Percentiles rank a stretch among this genome's conserved stretches.
These are phyloP conservation scores for Channa maculata DNA, from an alignment of 2,113 vertebrate species.

Conservation along the genomic window DNA sequence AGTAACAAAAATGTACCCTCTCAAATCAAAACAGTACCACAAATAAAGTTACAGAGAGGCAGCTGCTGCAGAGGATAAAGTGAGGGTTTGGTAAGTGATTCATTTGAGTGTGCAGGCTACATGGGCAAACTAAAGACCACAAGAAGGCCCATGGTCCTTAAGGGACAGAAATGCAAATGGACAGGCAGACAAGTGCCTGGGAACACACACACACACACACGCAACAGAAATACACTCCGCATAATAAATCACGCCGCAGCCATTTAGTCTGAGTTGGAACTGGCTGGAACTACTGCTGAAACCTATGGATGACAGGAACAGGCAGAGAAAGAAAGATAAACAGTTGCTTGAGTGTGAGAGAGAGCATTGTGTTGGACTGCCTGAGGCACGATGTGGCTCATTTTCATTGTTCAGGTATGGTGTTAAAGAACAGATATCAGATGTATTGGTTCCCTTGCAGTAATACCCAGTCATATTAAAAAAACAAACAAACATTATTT, in stretches of 20 bases:
- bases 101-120: slow-evolving; percentile 5
- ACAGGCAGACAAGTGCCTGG: slow-evolving; percentile 8
- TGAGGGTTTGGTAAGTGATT: background rate
- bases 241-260: slow-evolving; percentile 56
- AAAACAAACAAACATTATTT: background rate
- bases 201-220: background rate
- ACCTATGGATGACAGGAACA: slow-evolving; percentile 43
- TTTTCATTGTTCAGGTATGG: slow-evolving; percentile 36
- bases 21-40: slow-evolving; percentile 7
- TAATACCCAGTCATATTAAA: background rate
- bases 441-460: slow-evolving; percentile 41
- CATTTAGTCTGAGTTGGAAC: slow-evolving; percentile 55
- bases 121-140: slow-evolving; percentile 10
- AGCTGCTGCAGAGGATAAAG: background rate
- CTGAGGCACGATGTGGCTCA: slow-evolving; percentile 26
- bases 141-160: background rate
- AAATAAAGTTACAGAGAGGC: slow-evolving; percentile 5
- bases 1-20: slow-evolving; percentile 11
- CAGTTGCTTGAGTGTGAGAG: background rate
- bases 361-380: slow-evolving; percentile 31
- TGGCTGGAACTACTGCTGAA: slow-evolving; percentile 42
- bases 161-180: slow-evolving; percentile 16
- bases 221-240: slow-evolving; percentile 51
- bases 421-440: slow-evolving; percentile 15
- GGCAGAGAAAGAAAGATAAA: slow-evolving; percentile 14